These are phyloP conservation scores for Chiloscyllium plagiosum DNA, from an alignment of 2,113 vertebrate genomes.

Conservation along the genomic window DNA sequence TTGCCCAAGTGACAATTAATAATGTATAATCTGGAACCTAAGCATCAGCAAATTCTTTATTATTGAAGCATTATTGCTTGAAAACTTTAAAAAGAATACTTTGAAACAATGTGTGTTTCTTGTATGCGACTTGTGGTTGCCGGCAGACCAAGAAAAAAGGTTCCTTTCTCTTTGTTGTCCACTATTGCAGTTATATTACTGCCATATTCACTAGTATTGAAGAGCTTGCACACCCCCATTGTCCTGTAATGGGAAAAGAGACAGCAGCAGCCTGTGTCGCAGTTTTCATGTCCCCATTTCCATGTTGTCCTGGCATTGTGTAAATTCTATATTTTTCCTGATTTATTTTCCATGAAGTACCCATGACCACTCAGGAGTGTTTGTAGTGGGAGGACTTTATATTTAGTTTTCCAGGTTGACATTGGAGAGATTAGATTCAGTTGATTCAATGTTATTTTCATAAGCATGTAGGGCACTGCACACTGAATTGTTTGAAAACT, in stretches of 20 bases:
- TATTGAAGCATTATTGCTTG: background rate
- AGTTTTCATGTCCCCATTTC: background rate
- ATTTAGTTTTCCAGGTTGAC: background rate
- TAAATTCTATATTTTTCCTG: background rate
- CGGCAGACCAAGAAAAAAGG: background rate
- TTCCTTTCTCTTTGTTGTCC: conserved; percentile 26
- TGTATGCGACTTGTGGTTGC: background rate
- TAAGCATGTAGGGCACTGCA: no score
- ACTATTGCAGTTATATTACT: conserved; percentile 2
- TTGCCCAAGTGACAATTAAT: background rate
- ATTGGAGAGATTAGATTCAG: background rate
- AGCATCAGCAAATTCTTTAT: background rate
- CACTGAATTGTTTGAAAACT: background rate
- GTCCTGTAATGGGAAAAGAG: background rate
- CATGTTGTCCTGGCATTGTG: background rate
- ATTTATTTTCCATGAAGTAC: conserved; percentile 27
- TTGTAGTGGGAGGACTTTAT: background rate
- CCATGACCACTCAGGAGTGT: conserved; percentile 5
- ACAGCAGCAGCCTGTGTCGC: background rate
- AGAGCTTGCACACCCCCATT: background rate
- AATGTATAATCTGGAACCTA: background rate
- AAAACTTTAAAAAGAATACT: background rate
- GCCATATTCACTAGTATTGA: background rate
- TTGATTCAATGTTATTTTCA: background rate
- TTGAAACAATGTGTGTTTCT: background rate